These are phyloP conservation scores for Calidris pugnax DNA, from an alignment of 2,113 vertebrate species.

Conservation along the genomic window DNA sequence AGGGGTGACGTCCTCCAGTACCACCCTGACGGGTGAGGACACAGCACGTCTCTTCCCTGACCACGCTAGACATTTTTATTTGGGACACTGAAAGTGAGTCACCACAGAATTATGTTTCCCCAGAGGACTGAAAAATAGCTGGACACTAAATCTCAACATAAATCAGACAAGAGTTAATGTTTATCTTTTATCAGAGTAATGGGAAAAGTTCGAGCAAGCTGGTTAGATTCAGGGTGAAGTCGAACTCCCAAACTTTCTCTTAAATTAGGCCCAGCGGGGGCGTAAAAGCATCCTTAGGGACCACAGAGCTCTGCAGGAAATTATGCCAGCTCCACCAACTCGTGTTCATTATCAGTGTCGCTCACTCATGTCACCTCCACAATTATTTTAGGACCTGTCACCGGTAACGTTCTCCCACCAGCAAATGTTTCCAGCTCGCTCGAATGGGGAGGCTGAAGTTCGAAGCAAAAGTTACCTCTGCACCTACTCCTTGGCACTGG, in stretches of 20 bases:
- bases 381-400: conserved; percentile 62
- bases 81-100: not conserved
- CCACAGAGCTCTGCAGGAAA: not conserved
- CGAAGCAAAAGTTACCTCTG: not conserved
- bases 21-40: accelerated
- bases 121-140: not conserved
- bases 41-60: accelerated
- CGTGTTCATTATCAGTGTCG: conserved; percentile 18
- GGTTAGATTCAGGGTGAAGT: conserved; percentile 15
- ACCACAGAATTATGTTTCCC: accelerated
- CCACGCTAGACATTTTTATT: accelerated
- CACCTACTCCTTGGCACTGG: not conserved
- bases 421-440: conserved; percentile 31
- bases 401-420: conserved; percentile 56
- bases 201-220: conserved; percentile 13
- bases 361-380: conserved; percentile 60
- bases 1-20: not conserved
- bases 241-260: conserved; percentile 38
- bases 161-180: conserved; percentile 10
- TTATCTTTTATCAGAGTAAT: not conserved
- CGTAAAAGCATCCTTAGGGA: conserved; percentile 54
- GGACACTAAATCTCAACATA: not conserved
- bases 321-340: conserved; percentile 59
- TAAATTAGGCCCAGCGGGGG: conserved; percentile 55
- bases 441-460: conserved; percentile 8